These are phyloP conservation scores for Cordylochernes scorpioides DNA, from an alignment of 2,888 invertebrate species.

Conservation along the genomic window DNA sequence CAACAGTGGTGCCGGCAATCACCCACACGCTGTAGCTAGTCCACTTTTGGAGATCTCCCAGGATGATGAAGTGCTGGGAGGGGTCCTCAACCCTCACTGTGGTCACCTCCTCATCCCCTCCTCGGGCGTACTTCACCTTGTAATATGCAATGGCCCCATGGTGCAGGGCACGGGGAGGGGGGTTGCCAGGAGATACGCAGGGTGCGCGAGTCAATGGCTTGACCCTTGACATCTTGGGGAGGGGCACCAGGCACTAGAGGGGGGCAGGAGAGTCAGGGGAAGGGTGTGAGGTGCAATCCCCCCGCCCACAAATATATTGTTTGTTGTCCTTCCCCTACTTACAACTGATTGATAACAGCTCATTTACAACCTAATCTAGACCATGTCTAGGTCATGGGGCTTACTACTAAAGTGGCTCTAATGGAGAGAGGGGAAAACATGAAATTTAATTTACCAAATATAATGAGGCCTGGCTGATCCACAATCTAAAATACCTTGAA, in stretches of 20 bases:
- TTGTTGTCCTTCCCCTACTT: no score
- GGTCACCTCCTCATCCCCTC: slow-evolving; percentile 35
- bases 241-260: slow-evolving; percentile 74
- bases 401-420: no score
- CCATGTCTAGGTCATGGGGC: no score
- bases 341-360: no score
- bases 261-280: slow-evolving; percentile 5
- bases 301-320: no score
- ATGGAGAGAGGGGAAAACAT: no score
- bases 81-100: slow-evolving; percentile 29
- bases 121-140: slow-evolving; percentile 51
- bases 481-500: no score
- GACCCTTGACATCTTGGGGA: slow-evolving; percentile 71
- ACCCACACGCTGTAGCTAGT: slow-evolving; percentile 91
- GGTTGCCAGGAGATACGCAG: slow-evolving; percentile 75
- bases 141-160: slow-evolving; percentile 83
- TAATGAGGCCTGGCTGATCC: no score
- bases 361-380: no score
- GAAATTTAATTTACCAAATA: no score
- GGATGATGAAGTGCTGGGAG: slow-evolving; percentile 29
- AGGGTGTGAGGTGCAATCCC: slow-evolving; percentile 4
- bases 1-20: slow-evolving; percentile 78
- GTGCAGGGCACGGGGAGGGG: slow-evolving; percentile 57
- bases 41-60: slow-evolving; percentile 78
- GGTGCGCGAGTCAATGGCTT: slow-evolving; percentile 61